These are phyloP conservation scores for Mesorhabditis spiculigera DNA, from an alignment of 2,888 invertebrate species.

Conservation along the genomic window DNA sequence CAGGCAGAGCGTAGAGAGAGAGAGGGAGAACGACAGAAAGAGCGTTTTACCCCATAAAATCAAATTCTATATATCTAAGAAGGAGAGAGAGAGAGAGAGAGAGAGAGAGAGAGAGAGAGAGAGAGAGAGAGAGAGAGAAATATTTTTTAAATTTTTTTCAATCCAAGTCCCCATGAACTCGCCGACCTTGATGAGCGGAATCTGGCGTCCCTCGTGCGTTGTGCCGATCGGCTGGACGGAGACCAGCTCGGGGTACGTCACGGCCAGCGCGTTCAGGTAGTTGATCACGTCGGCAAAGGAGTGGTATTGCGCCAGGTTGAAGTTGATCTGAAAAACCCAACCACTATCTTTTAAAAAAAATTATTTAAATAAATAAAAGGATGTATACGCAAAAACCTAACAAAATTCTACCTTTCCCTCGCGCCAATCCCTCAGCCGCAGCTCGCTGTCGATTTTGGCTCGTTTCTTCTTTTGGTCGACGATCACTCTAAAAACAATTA, in stretches of 20 bases:
- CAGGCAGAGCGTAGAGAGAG: no score
- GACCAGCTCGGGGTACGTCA: conserved; percentile 54
- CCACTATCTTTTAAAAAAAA: no score
- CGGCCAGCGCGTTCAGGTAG: conserved; percentile 54
- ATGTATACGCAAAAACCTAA: no score
- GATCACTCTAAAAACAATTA: conserved; percentile 41
- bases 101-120: no score
- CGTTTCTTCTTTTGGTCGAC: conserved; percentile 39
- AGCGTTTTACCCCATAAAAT: no score
- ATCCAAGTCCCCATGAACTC: no score
- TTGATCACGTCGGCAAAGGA: conserved; percentile 57
- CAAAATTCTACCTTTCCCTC: conserved; percentile 38
- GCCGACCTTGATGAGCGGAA: conserved; percentile 54
- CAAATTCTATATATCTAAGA: no score
- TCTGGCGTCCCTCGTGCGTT: conserved; percentile 57
- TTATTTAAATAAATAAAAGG: no score
- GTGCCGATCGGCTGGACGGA: conserved; percentile 56
- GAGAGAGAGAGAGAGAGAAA: no score
- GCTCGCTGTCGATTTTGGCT: conserved; percentile 29
- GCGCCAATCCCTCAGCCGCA: conserved; percentile 36
- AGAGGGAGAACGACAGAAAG: no score
- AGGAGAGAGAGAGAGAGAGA: no score
- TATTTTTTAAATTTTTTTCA: no score
- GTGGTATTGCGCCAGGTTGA: conserved; percentile 52
- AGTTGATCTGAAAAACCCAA: conserved; percentile 41